Evolutionary conservation across 2,797 vertebrate genomes (phyloP), one percentile per base, ranked within the genome.

Genomic region (Squalus acanthias): DNA sequence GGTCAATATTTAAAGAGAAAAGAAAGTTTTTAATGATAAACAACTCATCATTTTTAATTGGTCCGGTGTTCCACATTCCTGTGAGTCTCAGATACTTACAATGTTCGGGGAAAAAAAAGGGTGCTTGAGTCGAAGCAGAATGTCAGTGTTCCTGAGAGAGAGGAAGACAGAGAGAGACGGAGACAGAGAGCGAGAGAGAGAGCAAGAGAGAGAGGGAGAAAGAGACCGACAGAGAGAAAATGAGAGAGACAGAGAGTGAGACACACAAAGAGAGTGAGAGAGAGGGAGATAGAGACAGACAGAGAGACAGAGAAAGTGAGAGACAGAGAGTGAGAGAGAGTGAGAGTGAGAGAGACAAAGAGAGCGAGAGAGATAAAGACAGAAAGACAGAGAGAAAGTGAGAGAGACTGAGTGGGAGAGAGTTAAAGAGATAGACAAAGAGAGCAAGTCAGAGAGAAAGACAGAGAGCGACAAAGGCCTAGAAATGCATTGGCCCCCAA

Each of bases 1-100:
- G 94, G 70, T 95, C 94, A 95, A 95, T 57, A 95, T 95, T 95
- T 95, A 95, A 95, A 74, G 69, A 95, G 50, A 57, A 20, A 53
- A 72, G 10, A 95, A 50, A 70, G 22, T 72, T 95, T 85, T n/a
- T 95, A 24, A 95, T 50, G n/a, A 95, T 95, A 95, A 95, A 72
- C n/a, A 72, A 76, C 29, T 95, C 70, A 76, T 95, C 70, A 72
- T 57, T 95, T 94, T 95, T 93, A 93, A 69, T 93, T 93, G 91
- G 91, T 22, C 50, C 94, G n/a, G 33, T 6, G 46, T 46, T 69
- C 8, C 69, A 53, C 67, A 13, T 74, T 74, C 94, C 94, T 39
- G 8, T 29, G 93, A 95, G 12, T 95, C 10, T 57, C 8, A 20
- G 6, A 95, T 76, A 95, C 76, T 95, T 95, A 57, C 65, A 76